Base-by-base conservation (phyloP, 2,113 vertebrate genomes). In the Neodon shergylaensis region DNA sequence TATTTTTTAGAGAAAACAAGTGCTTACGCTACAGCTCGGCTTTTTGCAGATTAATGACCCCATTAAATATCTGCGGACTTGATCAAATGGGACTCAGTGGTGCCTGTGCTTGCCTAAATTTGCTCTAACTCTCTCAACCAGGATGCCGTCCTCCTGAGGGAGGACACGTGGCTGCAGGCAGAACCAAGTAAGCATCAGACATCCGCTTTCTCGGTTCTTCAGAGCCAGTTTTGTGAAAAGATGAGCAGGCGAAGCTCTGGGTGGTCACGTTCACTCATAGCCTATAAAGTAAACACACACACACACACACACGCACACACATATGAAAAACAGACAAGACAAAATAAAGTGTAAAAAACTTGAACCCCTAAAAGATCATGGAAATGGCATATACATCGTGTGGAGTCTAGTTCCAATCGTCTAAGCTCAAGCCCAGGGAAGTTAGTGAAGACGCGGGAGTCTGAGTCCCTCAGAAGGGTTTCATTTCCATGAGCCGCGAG, bases 251-350 rank as follows among this genome's bases (percentile, higher is more conserved):
- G 90, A 96, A 95, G 79, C 72, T 97, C 92, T 96, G 94, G 95
- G 78, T 85, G 88, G 88, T 95, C 94, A 96, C 97, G 95, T 98
- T 96, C 93, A 94, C 90, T 95, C 61, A 91, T 88, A 90, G 31
- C 90, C 54, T 86, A 19, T 7, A 1, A 90, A 63, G 44, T 97
- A 85, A 96, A 42, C 94, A 39, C 54, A 63, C 81, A 31, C 81
- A 83, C 24, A 42, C 68, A 42, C 68, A n/a, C 36, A 49, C 95
- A 39, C n/a, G 19, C n/a, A 54, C 79, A 70, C 31, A 12, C 47
- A 74, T 39, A 39, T 44, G 44, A 65, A 42, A 76, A 68, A 89
- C 61, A 94, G 79, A 70, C 16, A 58, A 83, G 74, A 90, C 22
- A 42, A 96, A 88, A 91, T 84, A 63, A 94, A 88, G 78, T 19